Base-by-base conservation (phyloP, 2,797 vertebrate genomes). In the Silurus aristotelis region DNA sequence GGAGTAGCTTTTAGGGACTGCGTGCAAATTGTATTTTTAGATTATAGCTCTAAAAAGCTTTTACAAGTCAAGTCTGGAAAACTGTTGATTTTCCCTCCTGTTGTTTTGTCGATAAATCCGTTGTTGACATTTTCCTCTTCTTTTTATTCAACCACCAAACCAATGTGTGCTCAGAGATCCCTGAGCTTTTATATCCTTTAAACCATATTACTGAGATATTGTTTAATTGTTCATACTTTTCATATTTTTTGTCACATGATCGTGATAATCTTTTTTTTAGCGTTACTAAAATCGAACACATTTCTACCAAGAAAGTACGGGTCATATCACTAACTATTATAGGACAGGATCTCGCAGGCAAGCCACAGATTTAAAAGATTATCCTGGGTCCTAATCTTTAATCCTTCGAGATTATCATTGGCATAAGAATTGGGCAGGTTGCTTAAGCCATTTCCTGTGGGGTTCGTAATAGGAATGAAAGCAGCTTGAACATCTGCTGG, bases 401-500 rank as follows among this genome's bases (percentile, higher is more conserved):
- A 84, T 89, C 86, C 77, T 60, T 78, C 80, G 14, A 75, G 56
- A 56, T 76, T 31, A 82, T 61, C 85, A 87, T 85, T 76, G 58
- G 71, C 82, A 87, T 87, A 77, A 72, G 83, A 87, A 86, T 68
- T 14, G 66, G 72, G 55, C 84, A 77, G 82, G 80, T 80, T 80
- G 58, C 80, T 73, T 87, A 88, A 88, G 71, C 86, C 80, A 71
- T 88, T 90, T 88, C 87, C 86, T 86, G 73, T 84, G 81, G 66
- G 58, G 20, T 87, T 86, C 20, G 71, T 80, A 83, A 83, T 67
- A 56, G 78, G 75, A 22, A 84, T 85, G 75, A 60, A 82, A 90
- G 86, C 87, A 88, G 77, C 70, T 72, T 27, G 87, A 89, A 88
- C 89, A 90, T 88, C 90, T 89, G 88, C 63, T 85, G 78, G 77